Evolutionary conservation across 2,797 vertebrate genomes (phyloP), one percentile per base, ranked within the genome.

Genomic region (Channallabes apus): DNA sequence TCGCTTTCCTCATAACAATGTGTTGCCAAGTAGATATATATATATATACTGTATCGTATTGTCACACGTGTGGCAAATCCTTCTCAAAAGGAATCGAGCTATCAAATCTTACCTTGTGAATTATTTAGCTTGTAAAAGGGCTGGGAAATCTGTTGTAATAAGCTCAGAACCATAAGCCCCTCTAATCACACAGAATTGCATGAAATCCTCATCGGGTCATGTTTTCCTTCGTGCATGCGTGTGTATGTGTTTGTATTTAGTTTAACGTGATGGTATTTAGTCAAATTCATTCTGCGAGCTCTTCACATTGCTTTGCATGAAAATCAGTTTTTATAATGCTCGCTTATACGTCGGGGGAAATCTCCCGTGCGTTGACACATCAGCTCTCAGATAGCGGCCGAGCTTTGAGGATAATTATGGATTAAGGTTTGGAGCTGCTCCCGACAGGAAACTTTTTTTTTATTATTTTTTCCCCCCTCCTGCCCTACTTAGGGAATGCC

Each of bases 121-220:
- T 94, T 94, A 95, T 95, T 94, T 94, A 93, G 92, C 88, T 90
- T 87, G 86, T 91, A 92, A 93, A 93, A 93, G 91, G 92, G 90
- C 80, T 89, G 51, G 86, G 86, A 89, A 92, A 91, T 90, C 90
- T 92, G 84, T 85, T 85, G 82, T 89, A 89, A 89, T 89, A 86
- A 90, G 91, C 88, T 80, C 88, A 87, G 84, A 84, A 88, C 83
- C 89, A 71, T 87, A 89, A 91, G 92, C 90, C 91, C 91, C 87
- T 75, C 83, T 91, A 90, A 87, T 88, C 84, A 46, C 61, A 87
- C 84, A 84, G 85, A 87, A 80, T 78, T 56, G 15, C 79, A 71
- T 38, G 35, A 38, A 38, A 89, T 85, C 88, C 82, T 82, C 77
- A 73, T 46, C 35, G 65, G 84, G 82, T 75, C 77, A 38, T 73